phyloP scores from a whole-genome alignment of 2,797 vertebrate species.

The Dryobates pubescens region DNA sequence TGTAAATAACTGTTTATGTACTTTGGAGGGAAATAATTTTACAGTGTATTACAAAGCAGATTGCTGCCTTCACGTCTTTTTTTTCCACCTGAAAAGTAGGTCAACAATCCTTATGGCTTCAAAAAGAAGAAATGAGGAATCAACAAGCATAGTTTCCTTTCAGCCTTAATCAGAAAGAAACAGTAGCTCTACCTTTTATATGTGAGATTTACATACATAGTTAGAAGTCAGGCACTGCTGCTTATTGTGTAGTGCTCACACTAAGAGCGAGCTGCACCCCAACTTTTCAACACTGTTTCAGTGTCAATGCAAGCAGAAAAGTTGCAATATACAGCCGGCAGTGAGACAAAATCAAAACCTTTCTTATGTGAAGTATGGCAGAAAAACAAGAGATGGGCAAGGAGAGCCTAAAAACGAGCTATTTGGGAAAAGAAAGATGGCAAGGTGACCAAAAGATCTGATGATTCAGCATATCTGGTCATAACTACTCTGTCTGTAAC shows the following conservation, averaged over 20 bases:
- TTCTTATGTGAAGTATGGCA: neutral
- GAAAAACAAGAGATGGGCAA: neutral
- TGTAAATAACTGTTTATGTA: slow-evolving; percentile 15
- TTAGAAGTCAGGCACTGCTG: neutral
- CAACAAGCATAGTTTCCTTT: slow-evolving; percentile 15
- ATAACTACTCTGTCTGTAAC: neutral
- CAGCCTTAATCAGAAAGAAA: neutral
- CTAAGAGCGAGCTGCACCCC: neutral
- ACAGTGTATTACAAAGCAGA: slow-evolving; percentile 27
- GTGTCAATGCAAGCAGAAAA: neutral
- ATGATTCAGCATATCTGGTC: neutral
- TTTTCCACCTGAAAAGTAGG: slow-evolving; percentile 56
- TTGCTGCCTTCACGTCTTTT: neutral
- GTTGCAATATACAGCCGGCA: neutral
- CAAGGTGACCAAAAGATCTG: neutral
- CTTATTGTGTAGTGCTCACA: neutral
- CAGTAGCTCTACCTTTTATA: neutral
- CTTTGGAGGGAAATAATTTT: neutral
- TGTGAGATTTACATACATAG: neutral
- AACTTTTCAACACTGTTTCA: neutral
- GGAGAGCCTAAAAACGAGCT: neutral
- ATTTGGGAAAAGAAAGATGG: neutral
- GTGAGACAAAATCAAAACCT: neutral
- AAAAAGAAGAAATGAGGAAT: slow-evolving; percentile 9
- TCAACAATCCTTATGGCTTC: slow-evolving; percentile 38